These are phyloP conservation scores for Leptinotarsa lineolata DNA, from an alignment of 1,140 invertebrate genomes.

Conservation along the genomic window DNA sequence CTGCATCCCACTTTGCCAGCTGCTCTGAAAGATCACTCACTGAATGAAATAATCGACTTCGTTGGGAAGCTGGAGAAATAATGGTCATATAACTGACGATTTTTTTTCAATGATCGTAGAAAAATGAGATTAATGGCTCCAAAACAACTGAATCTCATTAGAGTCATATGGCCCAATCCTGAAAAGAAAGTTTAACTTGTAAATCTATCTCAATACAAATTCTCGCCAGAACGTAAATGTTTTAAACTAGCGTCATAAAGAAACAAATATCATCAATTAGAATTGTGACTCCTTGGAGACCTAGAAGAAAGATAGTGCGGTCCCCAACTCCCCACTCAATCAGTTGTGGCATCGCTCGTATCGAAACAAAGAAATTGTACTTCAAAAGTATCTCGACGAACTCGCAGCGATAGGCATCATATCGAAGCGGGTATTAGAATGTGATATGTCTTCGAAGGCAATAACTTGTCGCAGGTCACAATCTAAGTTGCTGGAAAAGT, in stretches of 20 bases:
- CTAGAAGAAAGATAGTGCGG: slow-evolving; percentile 42
- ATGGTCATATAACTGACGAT: too few relatives aligned
- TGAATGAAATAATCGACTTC: too few relatives aligned
- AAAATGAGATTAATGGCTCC: too few relatives aligned
- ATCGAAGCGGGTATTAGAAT: slow-evolving; percentile 44
- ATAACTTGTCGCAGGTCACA: slow-evolving; percentile 47
- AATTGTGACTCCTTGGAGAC: slow-evolving; percentile 47
- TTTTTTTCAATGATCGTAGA: too few relatives aligned
- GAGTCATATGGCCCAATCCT: too few relatives aligned
- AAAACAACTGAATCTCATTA: too few relatives aligned
- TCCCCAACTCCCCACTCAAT: slow-evolving; percentile 54
- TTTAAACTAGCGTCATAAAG: slow-evolving; percentile 38
- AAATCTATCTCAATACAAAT: slow-evolving; percentile 21
- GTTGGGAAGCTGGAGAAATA: too few relatives aligned
- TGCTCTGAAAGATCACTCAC: too few relatives aligned
- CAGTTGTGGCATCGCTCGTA: slow-evolving; percentile 51
- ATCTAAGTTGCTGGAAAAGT: slow-evolving; percentile 60
- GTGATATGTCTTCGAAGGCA: slow-evolving; percentile 41
- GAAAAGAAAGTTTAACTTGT: background rate
- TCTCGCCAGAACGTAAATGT: slow-evolving; percentile 24
- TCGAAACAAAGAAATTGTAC: slow-evolving; percentile 53
- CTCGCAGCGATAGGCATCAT: slow-evolving; percentile 49
- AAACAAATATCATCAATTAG: slow-evolving; percentile 51
- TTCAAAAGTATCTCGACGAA: slow-evolving; percentile 49
- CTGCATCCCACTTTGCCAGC: too few relatives aligned